These are phyloP conservation scores for Tupiocoris notatus DNA, from an alignment of 2,888 invertebrate genomes.

Conservation along the genomic window DNA sequence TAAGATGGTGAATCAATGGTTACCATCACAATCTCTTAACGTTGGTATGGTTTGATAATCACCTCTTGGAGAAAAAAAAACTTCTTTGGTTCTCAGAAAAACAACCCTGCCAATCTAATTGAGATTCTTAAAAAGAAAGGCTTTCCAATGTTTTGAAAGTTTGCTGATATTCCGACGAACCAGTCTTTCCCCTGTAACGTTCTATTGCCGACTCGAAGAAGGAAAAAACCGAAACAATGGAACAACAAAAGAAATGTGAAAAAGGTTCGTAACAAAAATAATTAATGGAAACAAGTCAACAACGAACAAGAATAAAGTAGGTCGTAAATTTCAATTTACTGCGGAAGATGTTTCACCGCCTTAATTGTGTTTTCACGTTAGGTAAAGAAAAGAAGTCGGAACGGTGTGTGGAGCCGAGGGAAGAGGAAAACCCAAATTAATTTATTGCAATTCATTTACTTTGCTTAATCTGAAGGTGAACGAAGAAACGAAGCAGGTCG, in stretches of 20 bases:
- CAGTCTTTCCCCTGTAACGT: neutral
- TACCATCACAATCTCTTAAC: too few relatives aligned
- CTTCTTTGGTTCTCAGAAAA: neutral
- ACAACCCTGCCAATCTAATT: neutral
- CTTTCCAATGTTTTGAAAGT: neutral
- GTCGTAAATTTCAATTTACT: constrained; percentile 40
- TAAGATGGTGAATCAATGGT: too few relatives aligned
- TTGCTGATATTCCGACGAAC: neutral
- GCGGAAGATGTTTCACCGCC: constrained; percentile 39
- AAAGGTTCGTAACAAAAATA: constrained; percentile 30
- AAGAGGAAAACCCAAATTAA: constrained; percentile 41
- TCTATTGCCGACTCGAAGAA: neutral
- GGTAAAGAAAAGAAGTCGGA: constrained; percentile 14
- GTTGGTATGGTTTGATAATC: too few relatives aligned
- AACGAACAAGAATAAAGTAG: constrained; percentile 39
- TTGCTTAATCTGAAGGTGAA: constrained; percentile 35
- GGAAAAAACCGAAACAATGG: neutral
- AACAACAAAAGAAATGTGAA: constrained; percentile 5
- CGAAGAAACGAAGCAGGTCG: too few relatives aligned
- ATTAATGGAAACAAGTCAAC: constrained; percentile 39
- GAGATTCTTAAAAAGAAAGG: constrained; percentile 6
- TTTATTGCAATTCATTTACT: constrained; percentile 46
- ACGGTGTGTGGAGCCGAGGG: too few relatives aligned
- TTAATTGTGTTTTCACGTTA: constrained; percentile 40
- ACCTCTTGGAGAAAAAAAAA: too few relatives aligned